Conservation (phyloP, 2,113 vertebrate species). For the Platycercus adscitus region DNA sequence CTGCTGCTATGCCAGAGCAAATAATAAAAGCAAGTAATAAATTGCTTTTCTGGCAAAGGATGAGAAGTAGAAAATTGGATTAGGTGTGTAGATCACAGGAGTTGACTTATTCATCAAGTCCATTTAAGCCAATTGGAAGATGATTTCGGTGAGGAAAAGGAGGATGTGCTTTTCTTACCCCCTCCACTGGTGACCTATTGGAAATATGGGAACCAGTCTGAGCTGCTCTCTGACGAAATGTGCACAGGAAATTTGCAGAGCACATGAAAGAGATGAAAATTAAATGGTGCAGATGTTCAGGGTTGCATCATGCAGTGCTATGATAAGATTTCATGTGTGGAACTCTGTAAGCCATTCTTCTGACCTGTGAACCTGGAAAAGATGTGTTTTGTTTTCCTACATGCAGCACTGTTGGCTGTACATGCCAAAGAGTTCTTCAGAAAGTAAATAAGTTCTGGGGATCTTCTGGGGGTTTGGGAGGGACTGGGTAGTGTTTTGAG, state of each 20-base stretch:
- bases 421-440: not conserved
- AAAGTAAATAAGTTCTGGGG: not conserved
- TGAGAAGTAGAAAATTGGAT: not conserved
- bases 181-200: not conserved
- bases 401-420: not conserved
- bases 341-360: not conserved
- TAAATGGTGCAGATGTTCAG: not conserved
- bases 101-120: not conserved
- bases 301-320: not conserved
- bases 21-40: slow-evolving; percentile 1
- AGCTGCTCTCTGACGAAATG: not conserved
- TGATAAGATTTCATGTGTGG: not conserved
- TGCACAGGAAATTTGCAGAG: not conserved
- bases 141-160: not conserved
- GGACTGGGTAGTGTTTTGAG: not conserved
- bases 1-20: not conserved
- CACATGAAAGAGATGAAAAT: not conserved
- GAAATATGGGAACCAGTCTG: not conserved
- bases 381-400: not conserved
- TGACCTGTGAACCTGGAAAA: not conserved
- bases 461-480: not conserved
- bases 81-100: not conserved
- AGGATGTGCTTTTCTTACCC: not conserved
- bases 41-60: not conserved
- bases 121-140: not conserved